Base-by-base conservation (phyloP, 2,797 vertebrate genomes). In the Choloepus didactylus region DNA sequence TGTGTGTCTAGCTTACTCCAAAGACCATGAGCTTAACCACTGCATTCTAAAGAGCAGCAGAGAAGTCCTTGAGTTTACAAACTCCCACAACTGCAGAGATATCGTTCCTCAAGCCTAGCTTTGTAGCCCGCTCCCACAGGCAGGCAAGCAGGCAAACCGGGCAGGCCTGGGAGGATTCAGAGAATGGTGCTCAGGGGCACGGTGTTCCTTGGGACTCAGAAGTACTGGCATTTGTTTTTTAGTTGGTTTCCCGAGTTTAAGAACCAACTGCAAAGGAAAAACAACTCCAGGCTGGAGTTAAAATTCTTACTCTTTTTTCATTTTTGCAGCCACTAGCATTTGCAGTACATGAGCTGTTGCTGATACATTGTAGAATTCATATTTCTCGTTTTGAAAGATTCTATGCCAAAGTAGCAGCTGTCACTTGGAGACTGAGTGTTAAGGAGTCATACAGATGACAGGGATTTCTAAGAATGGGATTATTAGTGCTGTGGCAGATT, bases 351-450 rank as follows among this genome's bases (percentile, higher is more conserved):
- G 54, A 95, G 82, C 23, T 88, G 23, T 66, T 80, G 38, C 70
- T 93, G 31, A 35, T 3, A 64, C 67, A 91, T 80, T 85, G 29
- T 72, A 80, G 70, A 75, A 73, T 6, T 69, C 89, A 21, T 60
- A 38, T 49, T 73, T 92, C 94, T 90, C 79, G 60, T 66, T 97
- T 87, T 70, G 73, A 91, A 96, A 92, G 73, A 56, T 54, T 56
- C 76, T 46, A 1, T 60, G 64, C 62, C n/a, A 35, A 54, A 72
- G 29, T 89, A 88, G 72, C 38, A 67, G 79, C 86, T 87, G 84
- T 92, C 84, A 75, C 69, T 79, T 77, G 83, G 56, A 96, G 31
- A 18, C 44, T 35, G n/a, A 35, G 59, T 83, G 25, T 95, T 79
- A 73, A 72, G 83, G 69, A 87, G 41, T 89, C 88, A 79, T 25